Conservation (phyloP, 2,797 vertebrate genomes). For the Neosalanx taihuensis region DNA sequence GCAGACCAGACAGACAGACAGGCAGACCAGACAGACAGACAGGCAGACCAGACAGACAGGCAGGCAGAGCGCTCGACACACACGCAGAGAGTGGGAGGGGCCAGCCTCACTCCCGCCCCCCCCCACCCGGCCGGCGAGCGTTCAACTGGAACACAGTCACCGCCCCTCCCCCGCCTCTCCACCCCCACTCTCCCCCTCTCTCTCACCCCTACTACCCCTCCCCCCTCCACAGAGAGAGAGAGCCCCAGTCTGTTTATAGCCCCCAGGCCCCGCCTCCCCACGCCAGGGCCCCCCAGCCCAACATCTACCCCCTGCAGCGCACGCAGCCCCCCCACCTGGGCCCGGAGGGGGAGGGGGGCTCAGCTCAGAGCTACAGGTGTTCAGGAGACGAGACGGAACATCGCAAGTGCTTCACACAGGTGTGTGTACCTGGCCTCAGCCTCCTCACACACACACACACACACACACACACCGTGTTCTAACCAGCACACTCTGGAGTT, state of each 20-base stretch:
- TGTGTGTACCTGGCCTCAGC: slow-evolving; percentile 27
- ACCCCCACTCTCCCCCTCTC: slow-evolving; percentile 43
- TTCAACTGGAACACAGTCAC: slow-evolving; percentile 55
- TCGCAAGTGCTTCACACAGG: slow-evolving; percentile 72
- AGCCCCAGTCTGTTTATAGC: slow-evolving; percentile 33
- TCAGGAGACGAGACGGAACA: slow-evolving; percentile 62
- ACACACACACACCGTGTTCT: too few relatives aligned
- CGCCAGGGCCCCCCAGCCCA: slow-evolving; percentile 15
- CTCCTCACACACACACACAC: too few relatives aligned
- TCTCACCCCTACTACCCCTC: slow-evolving; percentile 42
- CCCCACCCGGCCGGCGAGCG: slow-evolving; percentile 12
- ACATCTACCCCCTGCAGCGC: slow-evolving; percentile 25
- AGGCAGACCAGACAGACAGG: background rate
- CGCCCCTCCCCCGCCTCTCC: slow-evolving; percentile 56
- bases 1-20: slow-evolving; percentile 9
- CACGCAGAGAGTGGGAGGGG: slow-evolving; percentile 22
- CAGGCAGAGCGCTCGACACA: slow-evolving; percentile 19
- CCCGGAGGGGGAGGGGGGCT: slow-evolving; percentile 28
- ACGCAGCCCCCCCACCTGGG: slow-evolving; percentile 30
- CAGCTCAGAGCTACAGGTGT: slow-evolving; percentile 60
- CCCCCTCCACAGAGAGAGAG: slow-evolving; percentile 54
- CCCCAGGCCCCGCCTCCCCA: slow-evolving; percentile 24
- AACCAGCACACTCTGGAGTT: background rate
- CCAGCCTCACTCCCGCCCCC: slow-evolving; percentile 27
- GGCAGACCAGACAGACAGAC: slow-evolving; percentile 28